phyloP scores from a whole-genome alignment of 2,797 vertebrate species.

The Sebastes taczanowskii region DNA sequence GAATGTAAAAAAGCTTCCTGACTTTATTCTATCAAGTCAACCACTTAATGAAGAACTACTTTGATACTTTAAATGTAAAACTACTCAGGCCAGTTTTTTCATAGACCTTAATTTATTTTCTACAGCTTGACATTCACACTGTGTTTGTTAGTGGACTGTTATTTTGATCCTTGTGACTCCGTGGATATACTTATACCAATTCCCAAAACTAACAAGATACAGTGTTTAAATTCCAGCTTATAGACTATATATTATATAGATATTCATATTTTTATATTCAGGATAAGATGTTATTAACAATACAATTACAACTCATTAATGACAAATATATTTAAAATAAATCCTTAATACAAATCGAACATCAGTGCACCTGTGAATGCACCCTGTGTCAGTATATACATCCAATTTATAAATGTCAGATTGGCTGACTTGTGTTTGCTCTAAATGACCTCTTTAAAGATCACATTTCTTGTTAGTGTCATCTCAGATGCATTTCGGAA shows the following conservation, averaged over 20 bases:
- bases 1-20: not conserved
- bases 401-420: not conserved
- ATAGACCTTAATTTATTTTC: not conserved
- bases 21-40: not conserved
- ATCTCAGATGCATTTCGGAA: not conserved
- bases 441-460: not conserved
- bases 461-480: not conserved
- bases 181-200: not conserved
- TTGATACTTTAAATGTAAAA: not conserved
- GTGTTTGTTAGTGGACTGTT: not conserved
- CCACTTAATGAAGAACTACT: not conserved
- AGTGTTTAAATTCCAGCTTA: not conserved
- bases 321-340: not conserved
- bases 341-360: not conserved
- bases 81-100: not conserved
- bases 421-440: not conserved
- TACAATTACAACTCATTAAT: not conserved
- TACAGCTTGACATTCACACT: not conserved
- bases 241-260: not conserved
- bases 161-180: not conserved
- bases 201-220: not conserved
- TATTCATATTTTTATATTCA: not conserved
- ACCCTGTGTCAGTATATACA: not conserved
- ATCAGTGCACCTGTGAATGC: not conserved
- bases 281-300: not conserved